Evolutionary conservation across 1,140 invertebrate species (phyloP).

Genomic region (Aphaenogaster floridana): DNA sequence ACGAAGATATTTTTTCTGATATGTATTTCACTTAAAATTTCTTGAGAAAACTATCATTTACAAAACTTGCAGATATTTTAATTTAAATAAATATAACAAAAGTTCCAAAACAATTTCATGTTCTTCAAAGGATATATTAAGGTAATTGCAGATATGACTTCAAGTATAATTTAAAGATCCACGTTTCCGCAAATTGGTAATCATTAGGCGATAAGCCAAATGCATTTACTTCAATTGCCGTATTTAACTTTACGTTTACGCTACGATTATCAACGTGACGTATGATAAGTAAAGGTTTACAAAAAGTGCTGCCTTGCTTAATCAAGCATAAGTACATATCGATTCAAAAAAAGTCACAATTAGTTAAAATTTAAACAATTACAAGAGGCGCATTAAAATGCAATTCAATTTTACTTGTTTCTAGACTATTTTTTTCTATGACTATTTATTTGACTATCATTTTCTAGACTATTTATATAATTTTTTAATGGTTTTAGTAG

Average conservation of each 20-base stretch:
- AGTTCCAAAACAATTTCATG: background rate
- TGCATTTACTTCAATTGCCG: background rate
- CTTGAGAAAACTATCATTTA: background rate
- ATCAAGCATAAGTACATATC: background rate
- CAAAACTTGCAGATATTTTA: background rate
- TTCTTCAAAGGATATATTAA: background rate
- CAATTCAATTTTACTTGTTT: background rate
- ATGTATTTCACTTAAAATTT: background rate
- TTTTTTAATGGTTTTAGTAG: background rate
- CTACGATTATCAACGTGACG: slow-evolving; percentile 21
- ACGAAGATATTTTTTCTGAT: background rate
- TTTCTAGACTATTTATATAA: background rate
- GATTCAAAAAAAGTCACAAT: slow-evolving; percentile 30
- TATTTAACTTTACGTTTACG: background rate
- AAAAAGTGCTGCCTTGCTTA: background rate
- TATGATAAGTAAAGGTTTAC: slow-evolving; percentile 1
- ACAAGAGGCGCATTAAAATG: background rate
- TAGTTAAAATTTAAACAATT: background rate
- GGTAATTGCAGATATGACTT: background rate
- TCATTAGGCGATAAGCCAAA: background rate
- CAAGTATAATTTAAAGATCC: background rate
- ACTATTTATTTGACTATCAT: background rate
- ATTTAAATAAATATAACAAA: background rate
- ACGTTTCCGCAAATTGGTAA: background rate
- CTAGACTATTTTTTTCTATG: background rate